Base-by-base conservation (phyloP, 2,888 invertebrate species). In the Acleris cristana region DNA sequence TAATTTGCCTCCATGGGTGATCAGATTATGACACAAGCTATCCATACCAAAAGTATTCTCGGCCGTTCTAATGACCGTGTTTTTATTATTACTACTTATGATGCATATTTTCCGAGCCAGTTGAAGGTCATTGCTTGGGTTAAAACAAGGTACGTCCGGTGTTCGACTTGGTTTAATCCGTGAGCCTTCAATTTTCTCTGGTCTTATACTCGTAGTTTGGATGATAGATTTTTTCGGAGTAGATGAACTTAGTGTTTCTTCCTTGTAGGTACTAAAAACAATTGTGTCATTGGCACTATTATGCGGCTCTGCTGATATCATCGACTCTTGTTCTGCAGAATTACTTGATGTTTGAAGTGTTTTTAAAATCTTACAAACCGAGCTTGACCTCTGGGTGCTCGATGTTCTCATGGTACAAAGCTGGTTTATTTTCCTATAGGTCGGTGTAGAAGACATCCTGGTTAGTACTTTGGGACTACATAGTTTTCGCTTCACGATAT, bases 361-460 rank as follows among this genome's bases (percentile, higher is more conserved):
- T 19, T 40, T 40, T 10, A 55, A 23, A 6, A 40, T 3, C 55
- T 19, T n/a, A 40, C 55, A 55, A 10, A 55, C 34, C 1, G 18
- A 2, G 12, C 18, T 34, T 10, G 55, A 55, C 16, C 55, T 18
- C 19, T 55, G 55, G 3, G 19, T 19, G 18, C 40, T 55, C 6
- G 40, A 40, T 4, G 55, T 12, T 40, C 30, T 55, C 8, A 55
- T 19, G 18, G 18, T 10, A 26, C 55, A 55, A 3, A 55, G 40
- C 10, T 55, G 55, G 3, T 55, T 55, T 4, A 55, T 55, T 19
- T 26, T 55, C 19, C 40, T 55, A 14, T 55, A 55, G 2, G 40
- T 55, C 10, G 19, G 55, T 40, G 55, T 44, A 10, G 34, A 40
- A 19, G 55, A 55, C 54, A 54, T 34, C 18, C 54, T 34, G n/a